Conservation (phyloP, 2,113 vertebrate genomes). For the Phoenicopterus ruber region DNA sequence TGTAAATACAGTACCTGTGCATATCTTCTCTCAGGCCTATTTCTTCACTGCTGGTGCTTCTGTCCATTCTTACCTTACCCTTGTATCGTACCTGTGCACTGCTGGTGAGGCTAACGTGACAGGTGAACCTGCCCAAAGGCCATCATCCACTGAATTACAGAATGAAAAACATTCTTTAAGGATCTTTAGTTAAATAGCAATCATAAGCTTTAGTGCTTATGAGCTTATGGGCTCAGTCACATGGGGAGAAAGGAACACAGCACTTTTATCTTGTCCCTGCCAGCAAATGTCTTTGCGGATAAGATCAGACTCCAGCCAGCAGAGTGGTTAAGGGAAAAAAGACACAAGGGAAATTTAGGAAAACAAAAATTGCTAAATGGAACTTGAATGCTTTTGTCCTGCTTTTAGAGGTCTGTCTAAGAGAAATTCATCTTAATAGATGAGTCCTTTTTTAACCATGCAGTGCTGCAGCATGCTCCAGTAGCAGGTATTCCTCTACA, state of each 20-base stretch:
- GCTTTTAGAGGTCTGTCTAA: background rate
- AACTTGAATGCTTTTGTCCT: background rate
- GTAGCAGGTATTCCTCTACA: background rate
- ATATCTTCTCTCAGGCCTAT: background rate
- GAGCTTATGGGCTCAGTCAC: background rate
- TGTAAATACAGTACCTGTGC: background rate
- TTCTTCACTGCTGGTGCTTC: background rate
- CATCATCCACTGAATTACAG: background rate
- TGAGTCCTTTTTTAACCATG: background rate
- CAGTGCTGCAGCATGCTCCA: background rate
- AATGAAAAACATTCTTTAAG: background rate
- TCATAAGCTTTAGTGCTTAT: background rate
- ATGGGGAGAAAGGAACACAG: background rate
- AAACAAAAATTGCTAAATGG: slow-evolving; percentile 22
- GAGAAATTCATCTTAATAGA: background rate
- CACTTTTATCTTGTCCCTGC: slow-evolving; percentile 8
- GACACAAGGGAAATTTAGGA: background rate
- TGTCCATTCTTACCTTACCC: background rate
- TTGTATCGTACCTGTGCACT: background rate
- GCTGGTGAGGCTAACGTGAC: background rate
- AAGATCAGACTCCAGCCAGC: slow-evolving; percentile 9
- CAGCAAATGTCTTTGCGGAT: slow-evolving; percentile 23
- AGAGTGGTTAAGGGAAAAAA: background rate
- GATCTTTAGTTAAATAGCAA: background rate
- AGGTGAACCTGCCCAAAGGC: background rate